Evolutionary conservation across 2,888 invertebrate genomes (phyloP).

Genomic region (Leptarthrus brevirostris): DNA sequence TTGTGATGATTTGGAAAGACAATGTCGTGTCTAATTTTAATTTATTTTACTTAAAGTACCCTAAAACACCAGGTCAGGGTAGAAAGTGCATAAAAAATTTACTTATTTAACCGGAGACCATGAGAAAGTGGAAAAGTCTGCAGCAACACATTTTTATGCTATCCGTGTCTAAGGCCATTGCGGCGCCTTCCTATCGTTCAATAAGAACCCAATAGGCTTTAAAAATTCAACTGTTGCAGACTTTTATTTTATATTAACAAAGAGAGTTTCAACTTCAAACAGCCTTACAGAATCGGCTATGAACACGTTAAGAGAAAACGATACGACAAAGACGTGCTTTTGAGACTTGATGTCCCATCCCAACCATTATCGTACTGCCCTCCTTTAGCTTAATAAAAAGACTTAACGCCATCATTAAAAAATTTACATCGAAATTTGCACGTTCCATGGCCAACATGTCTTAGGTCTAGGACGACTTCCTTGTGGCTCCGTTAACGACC

Average conservation of each 20-base stretch:
- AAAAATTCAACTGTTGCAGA: conserved; percentile 24
- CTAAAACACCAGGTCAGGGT: too few species aligned
- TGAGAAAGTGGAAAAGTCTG: too few species aligned
- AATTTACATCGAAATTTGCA: conserved; percentile 52
- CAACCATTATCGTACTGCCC: conserved; percentile 8
- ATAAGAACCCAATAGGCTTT: neutral
- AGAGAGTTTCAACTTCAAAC: neutral
- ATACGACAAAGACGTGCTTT: neutral
- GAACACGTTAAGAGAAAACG: conserved; percentile 2
- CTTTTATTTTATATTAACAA: neutral
- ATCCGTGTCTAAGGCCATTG: too few species aligned
- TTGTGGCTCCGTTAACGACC: conserved; percentile 49
- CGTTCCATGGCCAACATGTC: conserved; percentile 48
- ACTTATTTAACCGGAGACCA: too few species aligned
- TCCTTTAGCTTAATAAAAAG: conserved; percentile 49
- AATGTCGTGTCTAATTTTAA: too few species aligned
- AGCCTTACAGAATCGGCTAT: conserved; percentile 5
- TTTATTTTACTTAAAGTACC: too few species aligned
- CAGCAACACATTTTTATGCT: too few species aligned
- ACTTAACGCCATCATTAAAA: conserved; percentile 53
- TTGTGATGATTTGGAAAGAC: too few species aligned
- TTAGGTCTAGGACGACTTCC: conserved; percentile 41
- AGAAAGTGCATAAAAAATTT: too few species aligned
- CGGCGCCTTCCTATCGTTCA: too few species aligned
- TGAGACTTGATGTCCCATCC: neutral